phyloP scores from a whole-genome alignment of 2,888 invertebrate species.

The Drosophila infuscata region DNA sequence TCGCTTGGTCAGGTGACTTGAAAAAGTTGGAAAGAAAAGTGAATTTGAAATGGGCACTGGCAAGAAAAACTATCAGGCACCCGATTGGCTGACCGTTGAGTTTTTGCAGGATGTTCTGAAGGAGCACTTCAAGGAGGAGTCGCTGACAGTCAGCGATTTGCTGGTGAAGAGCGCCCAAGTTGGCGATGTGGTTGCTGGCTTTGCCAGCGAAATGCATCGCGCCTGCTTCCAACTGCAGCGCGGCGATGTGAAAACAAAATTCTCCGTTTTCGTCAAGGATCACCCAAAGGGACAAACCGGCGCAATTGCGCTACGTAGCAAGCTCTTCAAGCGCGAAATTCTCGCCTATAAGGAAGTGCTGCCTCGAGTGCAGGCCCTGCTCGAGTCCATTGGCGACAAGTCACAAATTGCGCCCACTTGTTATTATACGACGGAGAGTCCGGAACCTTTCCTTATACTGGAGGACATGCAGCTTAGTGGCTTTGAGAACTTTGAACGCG shows the following conservation, averaged over 20 bases:
- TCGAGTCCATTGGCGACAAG: constrained; percentile 81
- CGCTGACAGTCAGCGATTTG: constrained; percentile 74
- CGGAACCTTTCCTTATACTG: constrained; percentile 85
- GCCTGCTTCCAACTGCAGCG: constrained; percentile 81
- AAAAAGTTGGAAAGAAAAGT: constrained; percentile 29
- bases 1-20: constrained; percentile 78
- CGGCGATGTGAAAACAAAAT: constrained; percentile 75
- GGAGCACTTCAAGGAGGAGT: constrained; percentile 83
- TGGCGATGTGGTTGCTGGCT: constrained; percentile 76
- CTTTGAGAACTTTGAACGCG: constrained; percentile 86
- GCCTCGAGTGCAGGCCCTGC: constrained; percentile 79
- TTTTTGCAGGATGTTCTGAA: constrained; percentile 83
- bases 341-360: constrained; percentile 82
- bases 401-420: constrained; percentile 83
- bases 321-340: constrained; percentile 84
- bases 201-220: constrained; percentile 84
- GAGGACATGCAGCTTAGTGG: constrained; percentile 87
- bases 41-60: constrained; percentile 80
- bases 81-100: constrained; percentile 82
- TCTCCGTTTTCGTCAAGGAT: constrained; percentile 84
- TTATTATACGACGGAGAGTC: constrained; percentile 83
- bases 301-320: constrained; percentile 83
- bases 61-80: constrained; percentile 78
- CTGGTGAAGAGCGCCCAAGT: constrained; percentile 71
- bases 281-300: constrained; percentile 84